Percentiles rank a stretch among this genome's conserved stretches.
Conservation (phyloP, 2,113 vertebrate genomes). For the Progne subis region DNA sequence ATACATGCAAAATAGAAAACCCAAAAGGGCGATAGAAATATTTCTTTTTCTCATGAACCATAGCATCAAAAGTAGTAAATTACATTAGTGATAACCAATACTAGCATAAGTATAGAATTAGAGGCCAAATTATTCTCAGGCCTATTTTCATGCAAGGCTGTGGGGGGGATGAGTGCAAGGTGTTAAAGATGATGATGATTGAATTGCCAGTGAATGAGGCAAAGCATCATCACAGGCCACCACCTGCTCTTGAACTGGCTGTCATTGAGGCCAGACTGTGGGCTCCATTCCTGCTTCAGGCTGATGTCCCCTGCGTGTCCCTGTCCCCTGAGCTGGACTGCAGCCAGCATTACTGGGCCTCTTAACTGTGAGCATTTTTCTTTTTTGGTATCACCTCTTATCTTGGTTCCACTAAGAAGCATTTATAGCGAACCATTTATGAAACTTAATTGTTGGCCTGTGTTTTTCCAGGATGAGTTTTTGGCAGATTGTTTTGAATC, state of each 20-base stretch:
- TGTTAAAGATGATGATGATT: not conserved
- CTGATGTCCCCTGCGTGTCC: not conserved
- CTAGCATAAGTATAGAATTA: not conserved
- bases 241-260: not conserved
- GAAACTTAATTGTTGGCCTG: not conserved
- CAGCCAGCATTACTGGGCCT: not conserved
- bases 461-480: not conserved
- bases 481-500: not conserved
- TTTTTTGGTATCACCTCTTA: not conserved
- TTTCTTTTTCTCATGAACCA: not conserved
- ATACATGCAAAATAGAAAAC: not conserved
- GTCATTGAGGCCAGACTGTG: rapidly evolving
- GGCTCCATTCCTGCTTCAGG: not conserved
- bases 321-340: not conserved
- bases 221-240: not conserved
- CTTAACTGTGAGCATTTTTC: not conserved
- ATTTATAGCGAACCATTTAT: not conserved
- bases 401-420: not conserved
- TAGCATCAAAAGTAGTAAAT: not conserved
- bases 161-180: not conserved
- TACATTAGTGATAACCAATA: not conserved
- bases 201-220: not conserved
- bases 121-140: not conserved
- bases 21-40: not conserved
- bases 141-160: not conserved